A percentile compares a stretch with the other conserved stretches of the same genome.
These are phyloP conservation scores for Agelastica alni DNA, from an alignment of 2,888 invertebrate genomes.

Conservation along the genomic window DNA sequence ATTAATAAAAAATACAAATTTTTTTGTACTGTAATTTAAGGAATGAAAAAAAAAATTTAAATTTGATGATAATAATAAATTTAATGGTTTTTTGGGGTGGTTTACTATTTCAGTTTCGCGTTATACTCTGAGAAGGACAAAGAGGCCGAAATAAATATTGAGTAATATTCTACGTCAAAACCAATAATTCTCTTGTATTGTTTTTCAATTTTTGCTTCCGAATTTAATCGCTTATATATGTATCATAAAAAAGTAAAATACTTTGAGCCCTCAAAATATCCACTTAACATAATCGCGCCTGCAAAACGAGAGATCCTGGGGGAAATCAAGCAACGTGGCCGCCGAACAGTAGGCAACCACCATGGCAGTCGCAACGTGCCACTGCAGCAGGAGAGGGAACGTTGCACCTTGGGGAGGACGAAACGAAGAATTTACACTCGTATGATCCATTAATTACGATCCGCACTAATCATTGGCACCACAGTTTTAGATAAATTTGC, in stretches of 20 bases:
- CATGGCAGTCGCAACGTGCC: slow-evolving; percentile 18
- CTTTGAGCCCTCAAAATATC: slow-evolving; percentile 53
- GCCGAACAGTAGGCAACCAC: slow-evolving; percentile 30
- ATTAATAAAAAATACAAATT: background rate
- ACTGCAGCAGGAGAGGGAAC: slow-evolving; percentile 23
- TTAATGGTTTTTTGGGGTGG: background rate
- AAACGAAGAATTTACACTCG: background rate
- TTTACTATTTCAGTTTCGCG: background rate
- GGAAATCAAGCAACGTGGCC: slow-evolving; percentile 53
- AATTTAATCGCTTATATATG: slow-evolving; percentile 22
- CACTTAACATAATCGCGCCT: slow-evolving; percentile 56
- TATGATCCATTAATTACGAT: too few species aligned
- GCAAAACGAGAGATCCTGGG: slow-evolving; percentile 54
- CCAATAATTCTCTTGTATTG: slow-evolving; percentile 19
- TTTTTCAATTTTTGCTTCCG: slow-evolving; percentile 26
- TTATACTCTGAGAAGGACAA: too few species aligned
- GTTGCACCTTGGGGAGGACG: too few species aligned
- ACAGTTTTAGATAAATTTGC: too few species aligned
- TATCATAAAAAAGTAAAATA: slow-evolving; percentile 32
- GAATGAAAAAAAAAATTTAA: too few species aligned
- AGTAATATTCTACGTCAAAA: slow-evolving; percentile 6
- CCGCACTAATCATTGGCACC: too few species aligned
- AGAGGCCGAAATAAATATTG: slow-evolving; percentile 5
- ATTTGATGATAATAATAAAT: background rate
- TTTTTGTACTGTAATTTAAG: background rate